A percentile compares a stretch with the other conserved stretches of the same genome.
Conservation (phyloP, 1,140 invertebrate genomes). For the Drosophila guanche region DNA sequence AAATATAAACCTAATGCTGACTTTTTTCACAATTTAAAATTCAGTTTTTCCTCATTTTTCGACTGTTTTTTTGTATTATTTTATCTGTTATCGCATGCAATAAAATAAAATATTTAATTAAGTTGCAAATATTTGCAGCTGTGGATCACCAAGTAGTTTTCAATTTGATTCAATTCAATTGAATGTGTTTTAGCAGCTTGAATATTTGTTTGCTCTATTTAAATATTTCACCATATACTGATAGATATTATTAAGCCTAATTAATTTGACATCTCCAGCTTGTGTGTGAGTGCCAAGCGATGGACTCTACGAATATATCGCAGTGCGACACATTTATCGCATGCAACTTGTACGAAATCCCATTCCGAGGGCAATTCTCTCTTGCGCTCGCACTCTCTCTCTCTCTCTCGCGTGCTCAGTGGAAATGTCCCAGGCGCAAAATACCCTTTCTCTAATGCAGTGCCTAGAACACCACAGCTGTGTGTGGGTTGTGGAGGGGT, state of each 20-base stretch:
- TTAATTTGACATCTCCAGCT: not conserved
- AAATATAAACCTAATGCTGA: too few species aligned
- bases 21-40: too few species aligned
- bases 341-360: slow-evolving; percentile 44
- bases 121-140: too few species aligned
- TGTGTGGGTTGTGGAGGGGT: too few species aligned
- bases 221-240: not conserved
- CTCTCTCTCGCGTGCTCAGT: not conserved
- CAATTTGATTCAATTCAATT: not conserved
- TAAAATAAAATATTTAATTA: too few species aligned
- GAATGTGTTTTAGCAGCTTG: not conserved
- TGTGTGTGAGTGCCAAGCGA: not conserved
- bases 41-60: too few species aligned
- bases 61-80: too few species aligned
- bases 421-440: slow-evolving; percentile 44
- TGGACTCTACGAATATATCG: not conserved
- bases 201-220: not conserved
- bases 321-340: slow-evolving; percentile 28
- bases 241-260: not conserved
- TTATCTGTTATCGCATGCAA: too few species aligned
- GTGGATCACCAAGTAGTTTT: too few species aligned
- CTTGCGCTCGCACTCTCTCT: slow-evolving; percentile 6
- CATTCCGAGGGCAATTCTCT: slow-evolving; percentile 60
- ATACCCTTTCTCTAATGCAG: slow-evolving; percentile 7
- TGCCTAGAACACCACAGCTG: not conserved